Evolutionary conservation across 2,113 vertebrate species (phyloP).

Genomic region (Leucopternis melanops): DNA sequence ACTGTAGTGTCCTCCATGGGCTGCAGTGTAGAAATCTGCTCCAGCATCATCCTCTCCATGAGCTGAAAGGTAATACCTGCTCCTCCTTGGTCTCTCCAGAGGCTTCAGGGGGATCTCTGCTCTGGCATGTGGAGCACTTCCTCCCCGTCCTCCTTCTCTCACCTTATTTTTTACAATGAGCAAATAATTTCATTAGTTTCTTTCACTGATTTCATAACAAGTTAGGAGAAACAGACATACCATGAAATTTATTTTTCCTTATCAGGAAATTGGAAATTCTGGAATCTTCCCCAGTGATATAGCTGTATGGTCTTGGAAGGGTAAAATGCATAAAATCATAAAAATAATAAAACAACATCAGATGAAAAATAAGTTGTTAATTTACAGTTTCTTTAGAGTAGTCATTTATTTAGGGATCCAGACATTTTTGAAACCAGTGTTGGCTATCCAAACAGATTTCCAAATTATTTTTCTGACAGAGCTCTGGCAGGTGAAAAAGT

Average conservation of each 20-base stretch:
- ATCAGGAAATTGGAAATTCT: neutral
- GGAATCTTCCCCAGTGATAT: neutral
- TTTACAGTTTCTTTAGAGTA: neutral
- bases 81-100: neutral
- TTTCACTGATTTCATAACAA: neutral
- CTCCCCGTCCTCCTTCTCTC: neutral
- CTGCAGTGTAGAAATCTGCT: neutral
- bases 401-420: neutral
- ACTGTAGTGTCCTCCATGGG: too few species aligned
- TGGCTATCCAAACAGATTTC: neutral
- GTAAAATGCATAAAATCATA: neutral
- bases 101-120: neutral
- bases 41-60: neutral
- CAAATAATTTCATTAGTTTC: neutral
- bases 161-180: neutral
- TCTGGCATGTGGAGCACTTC: fast-evolving
- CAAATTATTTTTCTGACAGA: neutral
- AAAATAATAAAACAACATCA: neutral
- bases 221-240: neutral
- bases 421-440: neutral
- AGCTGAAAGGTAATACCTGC: neutral
- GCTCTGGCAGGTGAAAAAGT: neutral
- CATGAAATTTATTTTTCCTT: neutral
- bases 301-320: neutral
- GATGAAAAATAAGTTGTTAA: neutral